These are phyloP conservation scores for Bombyx mandarina DNA, from an alignment of 1,140 invertebrate genomes.

Conservation along the genomic window DNA sequence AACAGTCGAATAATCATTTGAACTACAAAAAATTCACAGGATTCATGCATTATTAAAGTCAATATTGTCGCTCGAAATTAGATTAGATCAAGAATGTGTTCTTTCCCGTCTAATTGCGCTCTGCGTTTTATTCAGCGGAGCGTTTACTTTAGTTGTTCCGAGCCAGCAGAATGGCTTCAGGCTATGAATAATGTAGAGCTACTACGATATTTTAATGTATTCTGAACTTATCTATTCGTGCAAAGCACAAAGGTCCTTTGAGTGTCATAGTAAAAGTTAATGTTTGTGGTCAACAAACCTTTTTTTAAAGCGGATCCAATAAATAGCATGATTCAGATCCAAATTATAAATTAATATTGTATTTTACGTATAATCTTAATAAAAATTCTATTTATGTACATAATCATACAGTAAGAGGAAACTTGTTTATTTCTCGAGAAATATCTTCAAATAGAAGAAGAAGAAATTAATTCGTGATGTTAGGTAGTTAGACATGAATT, in stretches of 20 bases:
- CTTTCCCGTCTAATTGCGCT: conserved; percentile 12
- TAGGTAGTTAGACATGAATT: too few relatives aligned
- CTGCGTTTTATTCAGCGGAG: conserved; percentile 15
- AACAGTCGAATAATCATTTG: too few relatives aligned
- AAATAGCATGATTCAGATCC: background rate
- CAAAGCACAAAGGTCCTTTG: conserved; percentile 13
- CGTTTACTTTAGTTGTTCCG: conserved; percentile 10
- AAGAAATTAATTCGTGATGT: too few relatives aligned
- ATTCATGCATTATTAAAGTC: too few relatives aligned
- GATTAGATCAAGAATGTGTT: conserved; percentile 1
- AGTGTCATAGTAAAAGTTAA: conserved; percentile 6
- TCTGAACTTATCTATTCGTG: conserved; percentile 18
- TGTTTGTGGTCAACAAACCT: conserved; percentile 1
- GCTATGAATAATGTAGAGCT: conserved; percentile 20
- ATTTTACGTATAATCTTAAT: too few relatives aligned
- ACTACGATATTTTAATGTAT: conserved; percentile 15
- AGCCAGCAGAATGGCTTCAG: conserved; percentile 8
- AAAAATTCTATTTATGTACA: too few relatives aligned
- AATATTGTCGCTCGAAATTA: too few relatives aligned
- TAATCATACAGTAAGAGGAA: too few relatives aligned
- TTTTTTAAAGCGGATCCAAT: background rate
- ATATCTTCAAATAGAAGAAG: too few relatives aligned
- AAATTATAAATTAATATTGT: background rate
- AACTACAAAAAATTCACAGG: too few relatives aligned
- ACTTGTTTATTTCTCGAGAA: too few relatives aligned